A percentile compares a stretch with the other conserved stretches of the same genome.
Conservation (phyloP, 2,113 vertebrate species). For the Myrmecobius fasciatus region DNA sequence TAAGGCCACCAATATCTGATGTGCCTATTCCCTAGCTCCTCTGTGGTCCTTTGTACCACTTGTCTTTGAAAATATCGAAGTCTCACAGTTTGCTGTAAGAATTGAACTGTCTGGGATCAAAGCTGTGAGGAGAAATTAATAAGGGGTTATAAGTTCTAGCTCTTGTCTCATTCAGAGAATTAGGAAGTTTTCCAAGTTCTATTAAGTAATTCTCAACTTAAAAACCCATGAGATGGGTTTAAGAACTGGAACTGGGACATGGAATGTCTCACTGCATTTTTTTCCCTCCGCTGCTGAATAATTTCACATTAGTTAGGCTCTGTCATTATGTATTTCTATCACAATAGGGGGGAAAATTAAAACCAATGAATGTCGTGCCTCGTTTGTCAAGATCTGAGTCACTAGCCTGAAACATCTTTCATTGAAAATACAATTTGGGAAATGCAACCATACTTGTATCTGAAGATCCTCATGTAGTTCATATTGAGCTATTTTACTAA, state of each 20-base stretch:
- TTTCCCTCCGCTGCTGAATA: slow-evolving; percentile 58
- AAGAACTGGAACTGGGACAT: slow-evolving; percentile 42
- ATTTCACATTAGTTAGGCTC: slow-evolving; percentile 64
- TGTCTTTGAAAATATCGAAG: slow-evolving; percentile 9
- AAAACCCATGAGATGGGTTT: slow-evolving; percentile 45
- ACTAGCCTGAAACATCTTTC: slow-evolving; percentile 51
- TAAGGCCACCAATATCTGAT: neutral
- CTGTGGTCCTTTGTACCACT: neutral
- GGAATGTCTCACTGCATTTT: slow-evolving; percentile 48
- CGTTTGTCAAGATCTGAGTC: slow-evolving; percentile 74
- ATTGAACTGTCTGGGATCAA: slow-evolving; percentile 38
- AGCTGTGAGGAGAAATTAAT: slow-evolving; percentile 20
- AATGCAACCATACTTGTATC: slow-evolving; percentile 55
- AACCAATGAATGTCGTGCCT: slow-evolving; percentile 73
- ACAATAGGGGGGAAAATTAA: slow-evolving; percentile 52
- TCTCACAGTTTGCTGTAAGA: slow-evolving; percentile 7
- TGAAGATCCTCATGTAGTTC: slow-evolving; percentile 60
- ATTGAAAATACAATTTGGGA: slow-evolving; percentile 66
- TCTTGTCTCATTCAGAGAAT: slow-evolving; percentile 38
- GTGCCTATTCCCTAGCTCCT: neutral
- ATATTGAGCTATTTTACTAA: slow-evolving; percentile 70
- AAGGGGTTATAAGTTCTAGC: slow-evolving; percentile 30
- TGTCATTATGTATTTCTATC: slow-evolving; percentile 74
- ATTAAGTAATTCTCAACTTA: slow-evolving; percentile 58
- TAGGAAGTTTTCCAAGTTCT: slow-evolving; percentile 29